A percentile compares a stretch with the other conserved stretches of the same genome.
phyloP scores from a whole-genome alignment of 2,797 vertebrate species.

The Lepus oiostolus region DNA sequence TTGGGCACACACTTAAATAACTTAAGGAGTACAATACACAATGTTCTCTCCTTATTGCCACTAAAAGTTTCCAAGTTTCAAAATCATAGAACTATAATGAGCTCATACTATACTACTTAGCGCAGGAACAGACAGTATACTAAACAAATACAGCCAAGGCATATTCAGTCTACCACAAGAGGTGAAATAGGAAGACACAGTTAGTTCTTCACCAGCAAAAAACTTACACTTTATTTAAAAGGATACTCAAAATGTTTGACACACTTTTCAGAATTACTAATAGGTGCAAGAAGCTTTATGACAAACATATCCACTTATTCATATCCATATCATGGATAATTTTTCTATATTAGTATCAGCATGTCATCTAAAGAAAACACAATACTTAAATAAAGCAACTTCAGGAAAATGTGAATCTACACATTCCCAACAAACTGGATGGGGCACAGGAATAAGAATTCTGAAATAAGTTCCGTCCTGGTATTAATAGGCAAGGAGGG shows the following conservation, averaged over 20 bases:
- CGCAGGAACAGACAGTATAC: not conserved
- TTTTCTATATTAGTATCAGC: not conserved
- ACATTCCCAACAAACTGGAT: not conserved
- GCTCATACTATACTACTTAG: not conserved
- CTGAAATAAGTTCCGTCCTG: not conserved
- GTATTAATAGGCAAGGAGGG: not conserved
- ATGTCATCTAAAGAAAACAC: not conserved
- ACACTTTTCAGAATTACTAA: not conserved
- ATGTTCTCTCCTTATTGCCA: not conserved
- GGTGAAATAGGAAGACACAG: not conserved
- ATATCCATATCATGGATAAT: not conserved
- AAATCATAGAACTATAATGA: conserved; percentile 29
- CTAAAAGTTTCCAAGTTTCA: conserved; percentile 48
- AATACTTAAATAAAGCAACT: not conserved
- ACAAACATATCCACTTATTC: not conserved
- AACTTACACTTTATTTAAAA: not conserved
- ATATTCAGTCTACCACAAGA: not conserved
- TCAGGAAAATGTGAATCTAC: not conserved
- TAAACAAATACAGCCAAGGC: not conserved
- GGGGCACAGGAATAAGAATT: not conserved
- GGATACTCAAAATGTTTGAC: not conserved
- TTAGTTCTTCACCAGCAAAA: not conserved
- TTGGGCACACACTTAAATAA: not conserved
- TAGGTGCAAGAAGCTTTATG: not conserved
- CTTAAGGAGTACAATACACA: not conserved